Evolutionary conservation across 2,888 invertebrate genomes (phyloP), one percentile per base, ranked within the genome.

Genomic region (Acleris cristana): DNA sequence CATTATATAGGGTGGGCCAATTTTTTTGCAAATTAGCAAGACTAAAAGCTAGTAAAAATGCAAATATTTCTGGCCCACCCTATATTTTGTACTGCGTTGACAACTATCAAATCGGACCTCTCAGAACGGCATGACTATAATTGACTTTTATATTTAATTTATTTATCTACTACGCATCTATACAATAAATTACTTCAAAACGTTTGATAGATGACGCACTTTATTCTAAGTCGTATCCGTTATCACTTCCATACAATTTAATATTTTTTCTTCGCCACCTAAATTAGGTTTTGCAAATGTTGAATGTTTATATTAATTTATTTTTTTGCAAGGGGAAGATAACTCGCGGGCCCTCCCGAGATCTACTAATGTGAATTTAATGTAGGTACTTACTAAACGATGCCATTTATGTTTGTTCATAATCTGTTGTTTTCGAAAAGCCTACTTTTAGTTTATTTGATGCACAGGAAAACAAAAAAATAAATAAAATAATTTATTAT

Each of bases 351-450:
- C 87, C 87, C 83, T 80, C 74, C 64, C 78, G 79, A 84, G 86
- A 86, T 88, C 74, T 86, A 87, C 92, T 92, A 92, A 92, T 92
- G 92, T 92, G 89, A 91, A 90, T 92, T 92, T 92, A 92, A 92
- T 92, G 92, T 90, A 88, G 77, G 77, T 70, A 74, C 87, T 89
- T 67, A 63, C 74, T 79, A 87, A 88, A 88, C 84, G 86, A 85
- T 83, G 72, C 78, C 81, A 84, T 85, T 81, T 88, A 86, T 86
- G 83, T 88, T 87, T 80, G 80, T 82, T 73, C 83, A 84, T 83
- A 85, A 83, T 87, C 83, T 77, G 77, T 79, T 79, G 76, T 78
- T 80, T 74, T 73, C 52, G 49, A 48, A 48, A 60, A 54, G 53
- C 53, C 58, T 58, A 58, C 18, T 48, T 48, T 48, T 1, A 40